Evolutionary conservation across 2,888 invertebrate genomes (phyloP).

Genomic region (Cistogaster globosa): DNA sequence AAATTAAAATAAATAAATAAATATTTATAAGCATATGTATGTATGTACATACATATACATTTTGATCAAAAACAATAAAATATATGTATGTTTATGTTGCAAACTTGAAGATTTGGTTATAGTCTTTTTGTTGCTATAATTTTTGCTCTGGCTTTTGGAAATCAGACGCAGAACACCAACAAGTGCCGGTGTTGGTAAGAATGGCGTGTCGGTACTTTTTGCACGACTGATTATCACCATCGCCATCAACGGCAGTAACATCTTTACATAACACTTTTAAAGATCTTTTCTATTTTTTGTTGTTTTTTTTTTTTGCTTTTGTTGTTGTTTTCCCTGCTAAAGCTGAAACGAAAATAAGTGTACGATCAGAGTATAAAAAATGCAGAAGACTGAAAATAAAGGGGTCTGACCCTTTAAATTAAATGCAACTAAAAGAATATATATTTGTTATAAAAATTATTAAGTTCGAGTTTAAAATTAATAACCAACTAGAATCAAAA

Average conservation of each 20-base stretch:
- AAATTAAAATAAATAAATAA: no score
- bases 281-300: constrained; percentile 13
- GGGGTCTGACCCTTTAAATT: constrained; percentile 48
- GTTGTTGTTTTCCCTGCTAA: constrained; percentile 4
- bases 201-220: constrained; percentile 79
- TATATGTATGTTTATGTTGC: not conserved
- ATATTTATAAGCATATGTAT: constrained; percentile 17
- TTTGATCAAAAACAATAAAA: constrained; percentile 45
- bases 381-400: constrained; percentile 42
- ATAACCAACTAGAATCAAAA: constrained; percentile 32
- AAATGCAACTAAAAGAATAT: constrained; percentile 34
- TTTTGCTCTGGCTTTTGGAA: constrained; percentile 15
- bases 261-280: constrained; percentile 33
- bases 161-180: constrained; percentile 42
- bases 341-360: constrained; percentile 44
- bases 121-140: not conserved
- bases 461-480: constrained; percentile 37
- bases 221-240: constrained; percentile 77
- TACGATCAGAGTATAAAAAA: constrained; percentile 43
- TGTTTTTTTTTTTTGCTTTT: not conserved
- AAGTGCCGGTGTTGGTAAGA: constrained; percentile 40
- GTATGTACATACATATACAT: not conserved
- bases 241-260: constrained; percentile 43
- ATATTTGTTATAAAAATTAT: not conserved
- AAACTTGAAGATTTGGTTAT: constrained; percentile 1